These are phyloP conservation scores for Bucorvus abyssinicus DNA, from an alignment of 2,797 vertebrate species.

Conservation along the genomic window DNA sequence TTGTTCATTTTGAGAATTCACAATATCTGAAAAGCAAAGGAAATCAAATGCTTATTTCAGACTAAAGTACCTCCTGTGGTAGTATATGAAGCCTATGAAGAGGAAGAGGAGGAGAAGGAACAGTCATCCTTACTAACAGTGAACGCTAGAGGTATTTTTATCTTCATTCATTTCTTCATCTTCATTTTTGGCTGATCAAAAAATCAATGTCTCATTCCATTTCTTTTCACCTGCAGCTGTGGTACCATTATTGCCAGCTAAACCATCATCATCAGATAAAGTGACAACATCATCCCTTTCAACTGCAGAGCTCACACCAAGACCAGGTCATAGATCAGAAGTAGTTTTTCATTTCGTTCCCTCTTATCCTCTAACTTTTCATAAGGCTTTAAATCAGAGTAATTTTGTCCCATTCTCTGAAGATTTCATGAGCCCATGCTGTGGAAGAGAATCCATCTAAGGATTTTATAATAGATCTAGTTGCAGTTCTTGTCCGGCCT, in stretches of 20 bases:
- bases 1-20: not conserved
- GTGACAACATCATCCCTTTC: not conserved
- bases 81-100: conserved; percentile 70
- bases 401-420: not conserved
- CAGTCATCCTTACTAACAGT: not conserved
- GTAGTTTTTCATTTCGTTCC: not conserved
- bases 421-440: not conserved
- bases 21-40: not conserved
- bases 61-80: conserved; percentile 10
- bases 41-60: conserved; percentile 55
- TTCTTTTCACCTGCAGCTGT: conserved; percentile 30
- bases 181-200: conserved; percentile 34
- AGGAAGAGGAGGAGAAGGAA: conserved; percentile 23
- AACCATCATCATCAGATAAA: conserved; percentile 52
- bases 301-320: not conserved
- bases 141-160: conserved; percentile 54
- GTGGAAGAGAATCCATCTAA: not conserved
- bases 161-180: not conserved
- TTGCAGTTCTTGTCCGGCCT: not conserved
- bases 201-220: not conserved
- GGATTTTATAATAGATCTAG: not conserved
- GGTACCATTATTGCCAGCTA: conserved; percentile 1
- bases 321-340: conserved; percentile 20
- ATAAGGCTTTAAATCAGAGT: not conserved
- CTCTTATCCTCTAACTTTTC: not conserved